Evolutionary conservation across 2,797 vertebrate genomes (phyloP).

Genomic region (Cossypha dichroa): DNA sequence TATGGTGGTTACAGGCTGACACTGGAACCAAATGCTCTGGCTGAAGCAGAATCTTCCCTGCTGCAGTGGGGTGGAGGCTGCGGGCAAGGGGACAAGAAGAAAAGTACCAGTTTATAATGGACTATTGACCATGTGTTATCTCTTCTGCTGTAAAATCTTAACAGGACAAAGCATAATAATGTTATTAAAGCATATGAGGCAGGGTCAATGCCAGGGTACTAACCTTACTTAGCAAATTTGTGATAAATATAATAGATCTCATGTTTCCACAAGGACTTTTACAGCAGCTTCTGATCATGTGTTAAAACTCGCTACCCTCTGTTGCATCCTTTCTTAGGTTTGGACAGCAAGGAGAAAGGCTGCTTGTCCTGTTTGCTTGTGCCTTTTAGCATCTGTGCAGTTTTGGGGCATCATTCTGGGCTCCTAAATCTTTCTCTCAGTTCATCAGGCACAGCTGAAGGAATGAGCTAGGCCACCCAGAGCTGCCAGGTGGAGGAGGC

Average conservation of each 20-base stretch:
- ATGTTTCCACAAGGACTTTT: neutral
- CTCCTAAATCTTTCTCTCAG: neutral
- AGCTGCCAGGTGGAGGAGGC: neutral
- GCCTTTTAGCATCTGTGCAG: neutral
- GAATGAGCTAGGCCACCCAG: neutral
- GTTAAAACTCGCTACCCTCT: neutral
- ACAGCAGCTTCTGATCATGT: neutral
- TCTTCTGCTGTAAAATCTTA: slow-evolving; percentile 14
- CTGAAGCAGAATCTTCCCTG: neutral
- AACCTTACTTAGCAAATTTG: slow-evolving; percentile 17
- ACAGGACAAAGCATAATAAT: neutral
- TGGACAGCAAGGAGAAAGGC: neutral
- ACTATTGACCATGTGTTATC: neutral
- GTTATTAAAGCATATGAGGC: neutral
- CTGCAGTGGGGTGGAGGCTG: neutral
- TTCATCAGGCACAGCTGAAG: neutral
- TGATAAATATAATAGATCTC: neutral
- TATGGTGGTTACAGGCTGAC: neutral
- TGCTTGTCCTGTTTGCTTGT: neutral
- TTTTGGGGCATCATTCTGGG: neutral
- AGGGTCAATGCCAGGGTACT: slow-evolving; percentile 25
- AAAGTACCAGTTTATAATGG: neutral
- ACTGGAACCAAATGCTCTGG: neutral
- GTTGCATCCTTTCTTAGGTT: neutral
- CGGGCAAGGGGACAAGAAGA: neutral